Base-by-base conservation (phyloP, 2,888 invertebrate species). In the Arge pagana region DNA sequence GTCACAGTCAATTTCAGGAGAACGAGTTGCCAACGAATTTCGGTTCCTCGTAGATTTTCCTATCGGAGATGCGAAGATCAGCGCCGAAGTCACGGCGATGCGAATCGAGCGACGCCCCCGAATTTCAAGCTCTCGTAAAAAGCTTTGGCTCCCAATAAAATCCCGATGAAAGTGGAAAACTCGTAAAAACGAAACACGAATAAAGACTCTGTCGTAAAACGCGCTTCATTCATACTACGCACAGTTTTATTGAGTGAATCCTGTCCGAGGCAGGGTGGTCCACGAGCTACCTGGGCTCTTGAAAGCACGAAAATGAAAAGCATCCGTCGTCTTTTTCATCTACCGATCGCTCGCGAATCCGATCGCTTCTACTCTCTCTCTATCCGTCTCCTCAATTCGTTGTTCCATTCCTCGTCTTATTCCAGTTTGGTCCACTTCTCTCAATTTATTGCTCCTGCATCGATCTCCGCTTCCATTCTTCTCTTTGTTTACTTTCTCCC, bases 181-280 rank as follows among this genome's bases (percentile, higher is more conserved):
- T 60, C 63, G 56, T 70, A 68, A 72, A 70, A 65, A 52, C 59
- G 60, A 63, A 63, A 59, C 26, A 39, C 53, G 54, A 57, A 63
- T 62, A 60, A 58, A 57, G 56, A 60, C 55, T 35, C 55, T 56
- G 63, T 69, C 67, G 57, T 72, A 71, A 72, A 68, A 58, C 35
- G 23, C 5, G 45, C 35, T 66, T 68, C 75, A 74, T 74, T 74
- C 73, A 72, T 68, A 55, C 60, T n/a, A 33, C 59, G 40, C 45
- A 13, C 43, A 43, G 45, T 53, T 58, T 56, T 65, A 66, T 68
- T 67, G 60, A 66, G 63, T 36, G 58, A 40, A 61, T 55, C 48
- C 41, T 31, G 23, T 15, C 54, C 54, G n/a, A n/a, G 51, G 51
- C 50, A 48, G 48, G 63, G 63, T 66, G 64, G 62, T 66, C 61